Evolutionary conservation across 2,888 invertebrate genomes (phyloP).

Genomic region (Cataglyphis cursor): DNA sequence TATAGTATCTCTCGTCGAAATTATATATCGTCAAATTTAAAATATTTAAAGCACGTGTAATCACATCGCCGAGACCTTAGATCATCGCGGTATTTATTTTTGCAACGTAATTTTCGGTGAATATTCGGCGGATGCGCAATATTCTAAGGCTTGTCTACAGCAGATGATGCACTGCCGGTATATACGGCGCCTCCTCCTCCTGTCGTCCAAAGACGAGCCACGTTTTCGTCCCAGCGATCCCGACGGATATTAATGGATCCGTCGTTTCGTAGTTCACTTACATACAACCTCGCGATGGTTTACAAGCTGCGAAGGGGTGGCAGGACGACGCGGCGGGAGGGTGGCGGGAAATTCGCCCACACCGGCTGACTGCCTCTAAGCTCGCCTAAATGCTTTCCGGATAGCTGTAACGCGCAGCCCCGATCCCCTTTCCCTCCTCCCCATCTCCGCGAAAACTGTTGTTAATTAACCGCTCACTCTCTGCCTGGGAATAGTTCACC

Average conservation of each 20-base stretch:
- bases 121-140: constrained; percentile 37
- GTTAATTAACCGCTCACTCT: constrained; percentile 62
- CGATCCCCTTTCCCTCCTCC: not conserved
- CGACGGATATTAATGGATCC: constrained; percentile 82
- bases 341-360: constrained; percentile 12
- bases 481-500: constrained; percentile 18
- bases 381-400: constrained; percentile 60
- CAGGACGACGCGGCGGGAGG: not conserved
- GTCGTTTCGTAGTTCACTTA: constrained; percentile 62
- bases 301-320: constrained; percentile 51
- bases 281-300: constrained; percentile 46
- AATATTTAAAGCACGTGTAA: not conserved
- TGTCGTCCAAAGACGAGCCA: constrained; percentile 67
- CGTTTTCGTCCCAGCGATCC: constrained; percentile 74
- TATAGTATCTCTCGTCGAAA: not conserved
- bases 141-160: constrained; percentile 76
- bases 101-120: not conserved
- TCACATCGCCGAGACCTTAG: not conserved
- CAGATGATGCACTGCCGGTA: constrained; percentile 80
- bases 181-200: constrained; percentile 44
- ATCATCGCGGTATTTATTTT: constrained; percentile 6
- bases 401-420: constrained; percentile 20
- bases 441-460: constrained; percentile 44
- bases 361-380: constrained; percentile 39
- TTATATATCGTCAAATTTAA: not conserved